Percentiles rank a stretch among this genome's conserved stretches.
Conservation (phyloP, 2,888 invertebrate genomes). For the Microctonus aethiopoides region DNA sequence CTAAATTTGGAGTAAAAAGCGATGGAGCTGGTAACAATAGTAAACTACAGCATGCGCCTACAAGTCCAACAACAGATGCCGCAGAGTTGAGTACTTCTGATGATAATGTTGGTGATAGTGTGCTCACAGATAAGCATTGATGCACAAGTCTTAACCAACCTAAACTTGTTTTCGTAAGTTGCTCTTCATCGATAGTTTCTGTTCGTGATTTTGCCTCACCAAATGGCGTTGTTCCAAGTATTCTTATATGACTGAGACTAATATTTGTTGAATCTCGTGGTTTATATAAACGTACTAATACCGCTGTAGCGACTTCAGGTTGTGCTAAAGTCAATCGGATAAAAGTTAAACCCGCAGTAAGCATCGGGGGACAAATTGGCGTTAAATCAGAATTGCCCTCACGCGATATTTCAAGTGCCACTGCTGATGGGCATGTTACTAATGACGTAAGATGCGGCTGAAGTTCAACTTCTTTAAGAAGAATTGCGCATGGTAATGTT, state of each 20-base stretch:
- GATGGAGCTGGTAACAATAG: conserved; percentile 76
- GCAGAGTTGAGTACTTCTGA: conserved; percentile 73
- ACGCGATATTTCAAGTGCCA: conserved; percentile 86
- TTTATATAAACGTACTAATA: conserved; percentile 82
- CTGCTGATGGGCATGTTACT: conserved; percentile 90
- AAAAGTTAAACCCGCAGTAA: conserved; percentile 88
- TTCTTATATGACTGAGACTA: conserved; percentile 86
- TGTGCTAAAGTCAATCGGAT: conserved; percentile 85
- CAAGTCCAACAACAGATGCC: conserved; percentile 74
- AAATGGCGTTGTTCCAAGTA: conserved; percentile 89
- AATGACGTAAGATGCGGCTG: conserved; percentile 87
- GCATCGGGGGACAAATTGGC: conserved; percentile 86
- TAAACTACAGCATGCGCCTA: conserved; percentile 79
- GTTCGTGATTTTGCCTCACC: conserved; percentile 66
- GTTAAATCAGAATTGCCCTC: conserved; percentile 82
- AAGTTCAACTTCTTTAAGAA: conserved; percentile 87
- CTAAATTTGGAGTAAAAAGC: conserved; percentile 74
- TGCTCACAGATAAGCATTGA: conserved; percentile 75
- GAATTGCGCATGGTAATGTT: conserved; percentile 87
- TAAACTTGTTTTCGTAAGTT: conserved; percentile 73
- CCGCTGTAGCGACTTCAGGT: conserved; percentile 87
- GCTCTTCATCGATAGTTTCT: conserved; percentile 70
- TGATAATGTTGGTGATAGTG: conserved; percentile 58
- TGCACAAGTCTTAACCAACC: conserved; percentile 87
- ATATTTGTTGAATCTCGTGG: conserved; percentile 91